These are phyloP conservation scores for Todus mexicanus DNA, from an alignment of 2,797 vertebrate genomes.

Conservation along the genomic window DNA sequence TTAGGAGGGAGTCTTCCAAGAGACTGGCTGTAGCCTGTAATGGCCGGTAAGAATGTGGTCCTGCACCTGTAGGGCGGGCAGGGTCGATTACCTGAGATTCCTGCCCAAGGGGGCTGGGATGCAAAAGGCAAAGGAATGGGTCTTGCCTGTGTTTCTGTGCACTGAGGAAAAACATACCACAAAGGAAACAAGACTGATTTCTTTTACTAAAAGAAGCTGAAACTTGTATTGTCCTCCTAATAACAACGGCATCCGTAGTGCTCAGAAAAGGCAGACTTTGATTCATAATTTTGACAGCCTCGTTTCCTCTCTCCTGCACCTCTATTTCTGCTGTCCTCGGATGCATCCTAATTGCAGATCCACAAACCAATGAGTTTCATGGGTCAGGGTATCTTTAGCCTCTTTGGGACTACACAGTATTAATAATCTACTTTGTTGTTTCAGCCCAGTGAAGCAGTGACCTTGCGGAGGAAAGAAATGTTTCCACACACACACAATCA, in stretches of 20 bases:
- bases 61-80: too few species aligned
- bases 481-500: background rate
- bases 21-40: background rate
- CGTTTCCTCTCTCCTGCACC: background rate
- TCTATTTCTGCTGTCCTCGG: background rate
- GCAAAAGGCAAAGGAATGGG: background rate
- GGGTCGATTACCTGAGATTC: background rate
- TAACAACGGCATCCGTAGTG: background rate
- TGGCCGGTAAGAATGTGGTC: background rate
- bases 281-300: background rate
- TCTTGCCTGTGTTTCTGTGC: background rate
- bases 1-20: background rate
- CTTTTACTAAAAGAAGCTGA: background rate
- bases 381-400: background rate
- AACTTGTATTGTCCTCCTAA: background rate
- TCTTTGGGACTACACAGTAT: background rate
- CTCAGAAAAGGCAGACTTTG: background rate
- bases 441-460: background rate
- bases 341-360: background rate
- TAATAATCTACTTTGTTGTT: background rate
- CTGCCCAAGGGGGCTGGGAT: background rate
- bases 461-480: background rate
- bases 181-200: background rate
- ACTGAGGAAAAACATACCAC: background rate
- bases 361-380: background rate